A percentile compares a stretch with the other conserved stretches of the same genome.
Evolutionary conservation across 35 echinoderm and acorn worm genomes (phyloP).

Genomic region (Diadema setosum): DNA sequence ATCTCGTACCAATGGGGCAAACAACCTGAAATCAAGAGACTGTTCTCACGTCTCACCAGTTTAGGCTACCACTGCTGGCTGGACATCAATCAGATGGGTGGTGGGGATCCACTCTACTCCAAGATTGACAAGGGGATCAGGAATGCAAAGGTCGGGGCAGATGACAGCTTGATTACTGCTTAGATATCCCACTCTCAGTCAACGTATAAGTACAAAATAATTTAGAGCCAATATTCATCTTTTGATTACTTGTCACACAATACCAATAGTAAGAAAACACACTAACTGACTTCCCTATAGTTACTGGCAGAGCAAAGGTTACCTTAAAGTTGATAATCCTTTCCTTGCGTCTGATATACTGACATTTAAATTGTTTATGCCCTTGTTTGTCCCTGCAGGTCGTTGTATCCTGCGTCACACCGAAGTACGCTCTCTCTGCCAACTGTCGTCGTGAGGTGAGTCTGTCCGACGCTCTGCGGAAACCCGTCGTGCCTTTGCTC

Average conservation of each 20-base stretch:
- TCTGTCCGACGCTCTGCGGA: slow-evolving; percentile 76
- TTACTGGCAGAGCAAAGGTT: too few species aligned
- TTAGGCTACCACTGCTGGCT: slow-evolving; percentile 87
- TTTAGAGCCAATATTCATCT: too few species aligned
- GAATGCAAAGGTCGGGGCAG: slow-evolving; percentile 94
- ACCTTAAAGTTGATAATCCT: too few species aligned
- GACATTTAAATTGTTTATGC: too few species aligned
- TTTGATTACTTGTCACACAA: too few species aligned
- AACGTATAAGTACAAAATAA: too few species aligned
- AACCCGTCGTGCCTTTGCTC: slow-evolving; percentile 86
- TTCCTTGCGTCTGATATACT: too few species aligned
- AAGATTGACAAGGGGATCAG: slow-evolving; percentile 93
- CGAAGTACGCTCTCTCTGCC: slow-evolving; percentile 87
- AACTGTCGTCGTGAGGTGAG: slow-evolving; percentile 96
- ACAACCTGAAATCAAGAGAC: slow-evolving; percentile 83
- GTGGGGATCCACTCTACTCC: slow-evolving; percentile 87
- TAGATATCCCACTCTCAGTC: too few species aligned
- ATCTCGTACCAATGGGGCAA: slow-evolving; percentile 98
- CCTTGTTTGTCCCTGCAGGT: too few species aligned
- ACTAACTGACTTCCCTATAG: too few species aligned
- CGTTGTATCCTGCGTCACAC: slow-evolving; percentile 78
- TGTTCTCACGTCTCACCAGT: slow-evolving; percentile 63
- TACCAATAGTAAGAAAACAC: too few species aligned
- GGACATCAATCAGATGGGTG: slow-evolving; percentile 96
- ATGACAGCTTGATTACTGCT: too few species aligned